A percentile compares a stretch with the other conserved stretches of the same genome.
Evolutionary conservation across 1,140 invertebrate species (phyloP).

Genomic region (Acromyrmex heyeri): DNA sequence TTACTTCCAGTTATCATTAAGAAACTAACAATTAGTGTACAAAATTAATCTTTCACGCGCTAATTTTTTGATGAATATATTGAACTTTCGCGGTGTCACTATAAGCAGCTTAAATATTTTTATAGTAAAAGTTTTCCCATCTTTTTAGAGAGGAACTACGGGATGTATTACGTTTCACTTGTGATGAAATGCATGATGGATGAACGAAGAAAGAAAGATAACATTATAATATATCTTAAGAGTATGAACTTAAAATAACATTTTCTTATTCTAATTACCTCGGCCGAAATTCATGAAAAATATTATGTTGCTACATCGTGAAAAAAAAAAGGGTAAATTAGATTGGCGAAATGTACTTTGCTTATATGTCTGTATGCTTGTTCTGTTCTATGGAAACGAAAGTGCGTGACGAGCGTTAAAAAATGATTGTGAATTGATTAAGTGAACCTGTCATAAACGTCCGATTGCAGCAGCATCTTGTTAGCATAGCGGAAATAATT

Average conservation of each 20-base stretch:
- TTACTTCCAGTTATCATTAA: background rate
- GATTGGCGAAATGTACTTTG: background rate
- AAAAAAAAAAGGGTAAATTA: background rate
- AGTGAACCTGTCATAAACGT: slow-evolving; percentile 18
- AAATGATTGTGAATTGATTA: slow-evolving; percentile 19
- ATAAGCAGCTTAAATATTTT: background rate
- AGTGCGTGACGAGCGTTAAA: background rate
- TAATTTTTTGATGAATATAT: background rate
- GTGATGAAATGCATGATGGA: slow-evolving; percentile 6
- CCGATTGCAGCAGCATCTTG: slow-evolving; percentile 11
- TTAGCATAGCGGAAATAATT: slow-evolving; percentile 29
- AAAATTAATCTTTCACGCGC: background rate
- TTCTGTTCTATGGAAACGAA: background rate
- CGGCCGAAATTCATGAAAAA: slow-evolving; percentile 29
- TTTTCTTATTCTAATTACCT: slow-evolving; percentile 8
- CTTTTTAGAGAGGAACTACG: background rate
- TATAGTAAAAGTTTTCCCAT: too few relatives aligned
- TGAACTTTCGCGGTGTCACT: background rate
- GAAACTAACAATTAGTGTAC: background rate
- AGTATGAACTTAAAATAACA: slow-evolving; percentile 27
- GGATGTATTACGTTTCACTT: background rate
- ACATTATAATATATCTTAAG: slow-evolving; percentile 33
- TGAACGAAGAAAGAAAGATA: slow-evolving; percentile 10
- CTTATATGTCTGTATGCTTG: background rate
- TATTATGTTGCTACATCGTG: too few relatives aligned